Evolutionary conservation across 2,888 invertebrate genomes (phyloP).

Genomic region (Galerucella nymphaeae): DNA sequence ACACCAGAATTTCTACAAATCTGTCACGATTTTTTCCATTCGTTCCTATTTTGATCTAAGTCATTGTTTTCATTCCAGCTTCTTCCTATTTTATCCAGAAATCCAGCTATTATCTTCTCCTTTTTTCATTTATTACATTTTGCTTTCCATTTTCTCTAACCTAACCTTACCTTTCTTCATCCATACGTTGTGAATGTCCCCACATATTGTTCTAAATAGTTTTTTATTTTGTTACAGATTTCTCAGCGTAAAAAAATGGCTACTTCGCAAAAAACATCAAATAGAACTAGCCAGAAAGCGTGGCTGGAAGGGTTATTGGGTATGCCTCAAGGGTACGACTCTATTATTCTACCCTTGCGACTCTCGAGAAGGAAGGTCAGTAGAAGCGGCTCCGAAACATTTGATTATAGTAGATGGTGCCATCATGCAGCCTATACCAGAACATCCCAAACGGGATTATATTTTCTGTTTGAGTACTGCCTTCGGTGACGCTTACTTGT

Average conservation of each 20-base stretch:
- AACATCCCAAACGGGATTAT: conserved; percentile 97
- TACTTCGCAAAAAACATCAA: conserved; percentile 95
- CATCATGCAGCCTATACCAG: conserved; percentile 99
- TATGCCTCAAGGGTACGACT: conserved; percentile 96
- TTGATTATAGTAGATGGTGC: conserved; percentile 96
- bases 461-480: conserved; percentile 98
- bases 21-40: no score
- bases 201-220: background rate
- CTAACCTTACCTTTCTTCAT: no score
- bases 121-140: no score
- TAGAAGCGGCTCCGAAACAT: conserved; percentile 94
- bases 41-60: no score
- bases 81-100: no score
- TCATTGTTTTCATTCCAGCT: no score
- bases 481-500: conserved; percentile 97
- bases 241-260: conserved; percentile 98
- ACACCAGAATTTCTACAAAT: no score
- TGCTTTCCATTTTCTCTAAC: no score
- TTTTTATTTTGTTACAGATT: conserved; percentile 73
- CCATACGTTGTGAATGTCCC: no score
- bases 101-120: no score
- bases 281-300: conserved; percentile 95
- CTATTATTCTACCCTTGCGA: conserved; percentile 96
- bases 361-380: conserved; percentile 88
- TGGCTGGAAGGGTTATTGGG: conserved; percentile 99